phyloP scores from a whole-genome alignment of 1,140 invertebrate genomes.

The Monochamus saltuarius region DNA sequence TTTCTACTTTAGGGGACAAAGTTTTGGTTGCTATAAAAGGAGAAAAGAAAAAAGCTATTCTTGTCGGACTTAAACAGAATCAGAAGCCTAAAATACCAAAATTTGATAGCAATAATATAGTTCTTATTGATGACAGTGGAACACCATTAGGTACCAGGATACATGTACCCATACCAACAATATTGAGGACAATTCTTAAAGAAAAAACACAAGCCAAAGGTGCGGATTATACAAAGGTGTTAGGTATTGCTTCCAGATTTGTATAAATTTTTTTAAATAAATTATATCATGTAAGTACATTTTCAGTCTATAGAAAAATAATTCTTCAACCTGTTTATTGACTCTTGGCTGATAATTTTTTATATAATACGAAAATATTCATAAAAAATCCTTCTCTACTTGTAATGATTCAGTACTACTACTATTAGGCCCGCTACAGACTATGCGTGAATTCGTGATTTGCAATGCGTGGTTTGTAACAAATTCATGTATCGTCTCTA shows the following conservation, averaged over 20 bases:
- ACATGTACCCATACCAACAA: conserved; percentile 90
- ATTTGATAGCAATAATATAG: conserved; percentile 96
- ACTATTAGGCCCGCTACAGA: too few species aligned
- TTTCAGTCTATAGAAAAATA: too few species aligned
- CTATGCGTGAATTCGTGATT: too few species aligned
- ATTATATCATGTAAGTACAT: too few species aligned
- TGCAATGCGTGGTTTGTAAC: too few species aligned
- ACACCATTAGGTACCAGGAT: conserved; percentile 92
- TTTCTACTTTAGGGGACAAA: conserved; percentile 68
- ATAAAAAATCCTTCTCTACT: too few species aligned
- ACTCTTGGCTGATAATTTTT: too few species aligned
- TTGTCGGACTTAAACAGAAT: conserved; percentile 88
- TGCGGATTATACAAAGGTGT: conserved; percentile 91
- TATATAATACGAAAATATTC: too few species aligned
- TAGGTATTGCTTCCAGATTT: conserved; percentile 92
- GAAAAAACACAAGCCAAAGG: conserved; percentile 80
- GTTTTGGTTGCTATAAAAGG: conserved; percentile 95
- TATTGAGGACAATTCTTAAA: conserved; percentile 84
- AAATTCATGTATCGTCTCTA: too few species aligned
- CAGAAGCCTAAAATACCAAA: conserved; percentile 83
- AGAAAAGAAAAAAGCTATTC: conserved; percentile 92
- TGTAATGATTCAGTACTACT: too few species aligned
- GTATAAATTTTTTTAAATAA: conserved; percentile 61
- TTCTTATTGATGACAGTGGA: conserved; percentile 93
- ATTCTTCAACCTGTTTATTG: too few species aligned